Evolutionary conservation across 2,888 invertebrate genomes (phyloP).

Genomic region (Epinotia demarniana): DNA sequence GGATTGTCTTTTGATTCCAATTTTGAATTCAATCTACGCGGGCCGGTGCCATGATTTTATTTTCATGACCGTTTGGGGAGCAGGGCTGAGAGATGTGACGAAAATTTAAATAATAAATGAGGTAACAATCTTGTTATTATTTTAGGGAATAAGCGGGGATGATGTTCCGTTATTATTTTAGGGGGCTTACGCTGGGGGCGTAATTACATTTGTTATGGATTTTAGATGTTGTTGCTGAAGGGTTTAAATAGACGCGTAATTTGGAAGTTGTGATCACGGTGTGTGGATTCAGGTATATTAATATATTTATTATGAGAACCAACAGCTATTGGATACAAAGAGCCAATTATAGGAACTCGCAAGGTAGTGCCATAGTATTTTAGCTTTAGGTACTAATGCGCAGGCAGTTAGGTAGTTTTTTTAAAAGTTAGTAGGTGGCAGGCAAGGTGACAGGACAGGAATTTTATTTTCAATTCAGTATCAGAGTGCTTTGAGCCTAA

Average conservation of each 20-base stretch:
- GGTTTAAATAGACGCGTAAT: constrained; percentile 10
- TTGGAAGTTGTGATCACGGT: not conserved
- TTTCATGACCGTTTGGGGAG: constrained; percentile 80
- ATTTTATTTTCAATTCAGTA: no score
- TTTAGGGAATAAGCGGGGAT: constrained; percentile 62
- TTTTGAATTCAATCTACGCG: constrained; percentile 82
- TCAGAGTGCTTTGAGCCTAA: no score
- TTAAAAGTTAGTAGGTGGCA: no score
- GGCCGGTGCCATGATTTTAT: constrained; percentile 82
- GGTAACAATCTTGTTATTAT: constrained; percentile 64
- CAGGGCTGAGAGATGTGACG: constrained; percentile 58
- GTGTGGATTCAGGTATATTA: not conserved
- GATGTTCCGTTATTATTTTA: constrained; percentile 56
- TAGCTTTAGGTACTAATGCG: no score
- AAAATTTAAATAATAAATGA: constrained; percentile 75
- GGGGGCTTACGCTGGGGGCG: constrained; percentile 34
- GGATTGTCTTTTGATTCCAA: constrained; percentile 82
- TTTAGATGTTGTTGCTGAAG: constrained; percentile 8
- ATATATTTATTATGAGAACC: no score
- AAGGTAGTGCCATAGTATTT: no score
- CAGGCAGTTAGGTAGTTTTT: no score
- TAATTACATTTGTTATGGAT: constrained; percentile 36
- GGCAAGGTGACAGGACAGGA: no score
- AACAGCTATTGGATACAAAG: no score
- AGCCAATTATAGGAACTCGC: no score